Evolutionary conservation across 2,797 vertebrate species (phyloP), one percentile per base, ranked within the genome.

Genomic region (Diglossa cyanea): DNA sequence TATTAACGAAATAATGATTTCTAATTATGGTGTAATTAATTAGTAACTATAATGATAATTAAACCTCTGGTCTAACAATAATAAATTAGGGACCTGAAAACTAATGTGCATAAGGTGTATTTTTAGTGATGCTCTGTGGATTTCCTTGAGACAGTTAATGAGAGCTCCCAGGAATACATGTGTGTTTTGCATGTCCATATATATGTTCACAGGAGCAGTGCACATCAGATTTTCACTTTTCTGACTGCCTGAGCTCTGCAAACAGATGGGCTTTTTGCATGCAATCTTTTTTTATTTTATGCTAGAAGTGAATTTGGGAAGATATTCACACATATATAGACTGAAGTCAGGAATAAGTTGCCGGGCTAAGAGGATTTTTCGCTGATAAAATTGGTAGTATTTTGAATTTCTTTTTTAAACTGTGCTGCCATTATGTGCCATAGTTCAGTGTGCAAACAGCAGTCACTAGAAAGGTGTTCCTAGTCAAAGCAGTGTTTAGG

Each of bases 11-110:
- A 55, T 66, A 65, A 92, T 77, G 44, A 50, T 71, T 88, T 93
- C 42, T 78, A 86, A 91, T 93, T 58, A 72, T 37, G 9, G 6
- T 86, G 44, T 75, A 86, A 90, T 93, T 84, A 80, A 90, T 86
- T 86, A 68, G 14, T 88, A 83, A 45, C 21, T 53, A 54, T 40
- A 83, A 75, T 75, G 81, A 51, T 80, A 80, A 86, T 80, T 88
- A 92, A 89, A 45, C 11, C 6, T 66, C 31, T 63, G 7, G 13
- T 81, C 94, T 93, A 70, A 42, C 70, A 89, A 54, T 86, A 61
- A 61, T 51, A 88, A 94, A 75, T 83, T 28, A 57, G 18, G 25
- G 35, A 86, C 19, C 5, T 62, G n/a, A n/a, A 86, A 87, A 51
- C 23, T 37, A n/a, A 83, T 28, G 47, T 1, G 1, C 8, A 16